Conservation (phyloP, 2,888 invertebrate genomes). For the Cinara cedri region DNA sequence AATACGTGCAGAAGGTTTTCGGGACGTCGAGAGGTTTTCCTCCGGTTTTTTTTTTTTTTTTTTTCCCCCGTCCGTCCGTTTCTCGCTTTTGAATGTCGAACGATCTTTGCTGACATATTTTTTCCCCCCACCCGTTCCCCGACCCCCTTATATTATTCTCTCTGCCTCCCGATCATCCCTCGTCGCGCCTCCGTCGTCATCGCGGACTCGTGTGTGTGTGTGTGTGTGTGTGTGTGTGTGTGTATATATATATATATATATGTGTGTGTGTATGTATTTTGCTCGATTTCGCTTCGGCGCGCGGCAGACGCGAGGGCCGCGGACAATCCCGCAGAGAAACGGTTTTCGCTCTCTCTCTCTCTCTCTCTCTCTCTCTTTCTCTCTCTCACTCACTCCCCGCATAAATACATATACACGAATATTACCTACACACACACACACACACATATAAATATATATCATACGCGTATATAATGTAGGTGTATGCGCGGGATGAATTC, state of each 20-base stretch:
- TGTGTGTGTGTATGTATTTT: too few relatives aligned
- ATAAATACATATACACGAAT: neutral
- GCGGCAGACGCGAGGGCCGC: neutral
- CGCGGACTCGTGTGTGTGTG: too few relatives aligned
- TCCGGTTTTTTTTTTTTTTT: neutral
- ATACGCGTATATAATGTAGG: neutral
- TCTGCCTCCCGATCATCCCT: neutral
- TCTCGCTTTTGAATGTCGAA: slow-evolving; percentile 25
- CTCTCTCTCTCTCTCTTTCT: neutral
- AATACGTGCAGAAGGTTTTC: slow-evolving; percentile 4
- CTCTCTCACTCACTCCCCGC: neutral
- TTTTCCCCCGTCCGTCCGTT: too few relatives aligned
- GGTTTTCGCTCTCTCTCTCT: neutral
- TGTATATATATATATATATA: too few relatives aligned
- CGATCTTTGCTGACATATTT: slow-evolving; percentile 46
- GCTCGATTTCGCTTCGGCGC: slow-evolving; percentile 22
- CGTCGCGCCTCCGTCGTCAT: too few relatives aligned
- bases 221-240: too few relatives aligned
- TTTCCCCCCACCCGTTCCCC: too few relatives aligned
- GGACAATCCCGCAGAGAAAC: slow-evolving; percentile 36
- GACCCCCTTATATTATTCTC: too few relatives aligned
- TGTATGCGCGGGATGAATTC: slow-evolving; percentile 22
- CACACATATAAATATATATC: neutral
- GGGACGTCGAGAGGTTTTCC: slow-evolving; percentile 20
- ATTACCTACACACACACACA: neutral